phyloP scores from a whole-genome alignment of 2,113 vertebrate genomes.

The Hippopotamus amphibius region DNA sequence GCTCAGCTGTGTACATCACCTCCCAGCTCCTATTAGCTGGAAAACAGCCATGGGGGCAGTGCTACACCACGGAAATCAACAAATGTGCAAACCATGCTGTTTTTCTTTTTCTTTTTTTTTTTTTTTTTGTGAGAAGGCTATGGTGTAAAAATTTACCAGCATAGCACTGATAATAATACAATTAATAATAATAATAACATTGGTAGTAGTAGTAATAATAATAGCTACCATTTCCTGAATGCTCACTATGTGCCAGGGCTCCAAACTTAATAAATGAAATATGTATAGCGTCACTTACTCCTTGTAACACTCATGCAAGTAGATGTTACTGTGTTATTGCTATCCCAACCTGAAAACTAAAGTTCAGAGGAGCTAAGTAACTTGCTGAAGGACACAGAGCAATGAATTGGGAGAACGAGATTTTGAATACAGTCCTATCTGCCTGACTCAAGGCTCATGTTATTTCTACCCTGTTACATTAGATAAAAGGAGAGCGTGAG shows the following conservation, averaged over 20 bases:
- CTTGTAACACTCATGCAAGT: background rate
- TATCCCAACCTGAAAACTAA: background rate
- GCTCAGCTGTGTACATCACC: accelerated
- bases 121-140: background rate
- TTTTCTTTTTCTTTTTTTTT: background rate
- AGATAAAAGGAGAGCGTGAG: background rate
- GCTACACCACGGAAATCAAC: background rate
- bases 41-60: background rate
- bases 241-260: background rate
- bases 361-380: background rate
- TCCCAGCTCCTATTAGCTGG: background rate
- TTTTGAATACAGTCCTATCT: background rate
- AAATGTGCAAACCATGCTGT: background rate
- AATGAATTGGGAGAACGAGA: background rate
- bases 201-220: background rate
- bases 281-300: background rate
- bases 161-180: background rate
- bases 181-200: background rate
- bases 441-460: background rate
- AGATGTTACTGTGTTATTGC: background rate
- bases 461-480: background rate
- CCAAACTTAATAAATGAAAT: background rate
- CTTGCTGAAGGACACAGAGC: background rate
- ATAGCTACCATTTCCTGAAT: background rate
- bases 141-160: background rate